Conservation (phyloP, 2,888 invertebrate genomes). For the Dascillus cervinus region DNA sequence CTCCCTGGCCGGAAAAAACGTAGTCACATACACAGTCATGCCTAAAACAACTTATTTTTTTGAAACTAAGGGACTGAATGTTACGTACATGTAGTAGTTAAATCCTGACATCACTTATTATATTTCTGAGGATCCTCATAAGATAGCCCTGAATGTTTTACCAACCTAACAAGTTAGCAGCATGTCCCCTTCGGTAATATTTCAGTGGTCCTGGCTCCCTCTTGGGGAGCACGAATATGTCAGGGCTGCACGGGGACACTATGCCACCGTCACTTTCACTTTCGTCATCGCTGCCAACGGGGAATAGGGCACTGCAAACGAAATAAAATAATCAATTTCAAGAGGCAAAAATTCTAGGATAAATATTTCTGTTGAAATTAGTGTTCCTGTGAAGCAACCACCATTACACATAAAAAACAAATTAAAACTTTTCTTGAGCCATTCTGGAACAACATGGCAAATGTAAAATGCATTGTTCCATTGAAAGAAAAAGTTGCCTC, state of each 20-base stretch:
- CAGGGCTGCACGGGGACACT: slow-evolving; percentile 43
- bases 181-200: slow-evolving; percentile 35
- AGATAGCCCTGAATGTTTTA: slow-evolving; percentile 24
- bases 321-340: slow-evolving; percentile 49
- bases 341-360: too few relatives aligned
- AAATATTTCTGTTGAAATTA: too few relatives aligned
- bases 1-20: too few relatives aligned
- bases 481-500: too few relatives aligned
- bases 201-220: slow-evolving; percentile 29
- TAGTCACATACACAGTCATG: too few relatives aligned
- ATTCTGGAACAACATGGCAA: too few relatives aligned
- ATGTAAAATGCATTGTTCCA: too few relatives aligned
- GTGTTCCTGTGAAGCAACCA: too few relatives aligned
- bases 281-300: slow-evolving; percentile 43
- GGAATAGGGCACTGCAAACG: slow-evolving; percentile 57
- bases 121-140: slow-evolving; percentile 17
- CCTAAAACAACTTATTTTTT: too few relatives aligned
- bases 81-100: slow-evolving; percentile 20
- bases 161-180: slow-evolving; percentile 40
- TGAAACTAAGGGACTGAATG: too few relatives aligned
- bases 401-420: too few relatives aligned
- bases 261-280: slow-evolving; percentile 46
- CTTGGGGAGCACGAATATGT: slow-evolving; percentile 29
- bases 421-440: too few relatives aligned
- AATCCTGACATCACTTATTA: slow-evolving; percentile 13